Percentiles rank a stretch among this genome's conserved stretches.
Conservation (phyloP, 2,888 invertebrate species). For the Pristionchus fissidentatus region DNA sequence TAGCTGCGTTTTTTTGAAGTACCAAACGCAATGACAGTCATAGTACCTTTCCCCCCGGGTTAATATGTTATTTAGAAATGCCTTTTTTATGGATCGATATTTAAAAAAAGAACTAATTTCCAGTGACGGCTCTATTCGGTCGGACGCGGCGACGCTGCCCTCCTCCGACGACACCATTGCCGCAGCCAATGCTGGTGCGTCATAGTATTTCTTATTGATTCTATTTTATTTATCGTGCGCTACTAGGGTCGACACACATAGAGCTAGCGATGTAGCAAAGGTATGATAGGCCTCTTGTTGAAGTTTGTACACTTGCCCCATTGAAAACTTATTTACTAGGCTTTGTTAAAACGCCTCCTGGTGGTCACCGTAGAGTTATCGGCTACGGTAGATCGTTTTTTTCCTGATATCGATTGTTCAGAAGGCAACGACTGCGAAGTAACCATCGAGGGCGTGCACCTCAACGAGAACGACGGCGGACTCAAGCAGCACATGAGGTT, state of each 20-base stretch:
- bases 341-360: too few species aligned
- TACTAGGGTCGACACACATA: too few species aligned
- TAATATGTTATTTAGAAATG: too few species aligned
- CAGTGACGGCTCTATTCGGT: slow-evolving; percentile 41
- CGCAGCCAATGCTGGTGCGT: slow-evolving; percentile 10
- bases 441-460: slow-evolving; percentile 28
- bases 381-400: too few species aligned
- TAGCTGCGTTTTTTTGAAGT: too few species aligned
- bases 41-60: too few species aligned
- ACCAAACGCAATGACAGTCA: too few species aligned
- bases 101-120: neutral
- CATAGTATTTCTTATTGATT: neutral
- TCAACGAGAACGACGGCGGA: slow-evolving; percentile 5
- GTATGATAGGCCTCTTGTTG: too few species aligned
- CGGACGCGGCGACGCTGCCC: slow-evolving; percentile 38
- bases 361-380: too few species aligned
- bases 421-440: slow-evolving; percentile 17
- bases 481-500: neutral
- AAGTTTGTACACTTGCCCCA: neutral
- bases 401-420: neutral
- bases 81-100: neutral
- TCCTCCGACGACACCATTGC: slow-evolving; percentile 45
- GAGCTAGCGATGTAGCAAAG: too few species aligned
- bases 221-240: too few species aligned
- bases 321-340: neutral